These are phyloP conservation scores for Cataglyphis albicans DNA, from an alignment of 2,888 invertebrate species.

Conservation along the genomic window DNA sequence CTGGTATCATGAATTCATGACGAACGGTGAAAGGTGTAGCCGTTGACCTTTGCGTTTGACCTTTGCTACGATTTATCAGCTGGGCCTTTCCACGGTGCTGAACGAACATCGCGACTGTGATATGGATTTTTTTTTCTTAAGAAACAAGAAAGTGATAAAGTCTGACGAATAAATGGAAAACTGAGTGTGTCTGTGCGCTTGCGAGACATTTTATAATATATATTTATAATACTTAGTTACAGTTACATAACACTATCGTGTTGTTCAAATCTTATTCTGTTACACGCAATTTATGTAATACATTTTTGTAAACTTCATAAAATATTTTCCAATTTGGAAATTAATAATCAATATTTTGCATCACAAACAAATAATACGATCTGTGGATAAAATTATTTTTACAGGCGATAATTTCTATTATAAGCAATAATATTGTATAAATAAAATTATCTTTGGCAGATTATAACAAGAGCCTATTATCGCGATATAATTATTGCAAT, in stretches of 20 bases:
- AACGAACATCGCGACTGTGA: not conserved
- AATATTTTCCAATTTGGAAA: not conserved
- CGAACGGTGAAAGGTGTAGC: not conserved
- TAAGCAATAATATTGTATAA: not conserved
- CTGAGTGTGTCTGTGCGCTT: not conserved
- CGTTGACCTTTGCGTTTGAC: constrained; percentile 23
- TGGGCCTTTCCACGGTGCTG: not conserved
- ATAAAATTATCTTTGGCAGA: not conserved
- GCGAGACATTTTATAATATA: not conserved
- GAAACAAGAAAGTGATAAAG: not conserved
- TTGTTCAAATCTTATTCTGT: not conserved
- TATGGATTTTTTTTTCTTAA: not conserved
- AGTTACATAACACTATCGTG: constrained; percentile 25
- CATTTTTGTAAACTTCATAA: not conserved
- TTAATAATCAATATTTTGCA: not conserved
- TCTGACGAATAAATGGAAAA: not conserved
- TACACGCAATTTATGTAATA: not conserved
- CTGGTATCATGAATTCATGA: not conserved
- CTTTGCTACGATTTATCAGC: constrained; percentile 1
- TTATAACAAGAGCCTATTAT: not conserved
- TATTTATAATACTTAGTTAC: not conserved
- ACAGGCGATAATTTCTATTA: not conserved
- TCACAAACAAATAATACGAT: not conserved
- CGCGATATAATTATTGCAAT: not conserved
- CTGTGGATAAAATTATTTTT: not conserved